A percentile compares a stretch with the other conserved stretches of the same genome.
Conservation (phyloP, 2,888 invertebrate species). For the Euclidia mi region DNA sequence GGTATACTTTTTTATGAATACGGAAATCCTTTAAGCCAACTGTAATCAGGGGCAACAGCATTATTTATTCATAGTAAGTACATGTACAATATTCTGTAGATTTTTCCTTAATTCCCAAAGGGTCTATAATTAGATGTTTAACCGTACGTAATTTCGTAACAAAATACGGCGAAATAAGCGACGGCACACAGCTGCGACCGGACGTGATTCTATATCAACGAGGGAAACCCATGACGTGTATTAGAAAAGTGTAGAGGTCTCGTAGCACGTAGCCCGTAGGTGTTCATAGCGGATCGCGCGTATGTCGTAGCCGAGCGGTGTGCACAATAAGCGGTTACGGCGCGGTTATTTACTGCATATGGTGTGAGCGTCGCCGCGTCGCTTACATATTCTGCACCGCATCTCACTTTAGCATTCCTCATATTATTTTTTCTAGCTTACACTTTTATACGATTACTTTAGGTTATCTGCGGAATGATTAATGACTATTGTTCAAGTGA, state of each 20-base stretch:
- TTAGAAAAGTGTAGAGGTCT: constrained; percentile 16
- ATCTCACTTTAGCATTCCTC: constrained; percentile 14
- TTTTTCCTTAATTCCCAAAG: constrained; percentile 16
- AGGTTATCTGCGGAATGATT: background rate
- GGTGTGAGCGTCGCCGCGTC: constrained; percentile 38
- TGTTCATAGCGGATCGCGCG: constrained; percentile 23
- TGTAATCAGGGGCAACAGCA: background rate
- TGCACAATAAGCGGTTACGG: constrained; percentile 43
- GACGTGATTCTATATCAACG: constrained; percentile 35
- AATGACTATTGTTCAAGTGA: background rate
- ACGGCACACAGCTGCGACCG: constrained; percentile 43
- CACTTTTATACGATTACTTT: constrained; percentile 13
- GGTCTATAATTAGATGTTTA: constrained; percentile 23
- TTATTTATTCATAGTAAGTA: constrained; percentile 3
- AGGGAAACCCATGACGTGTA: constrained; percentile 6
- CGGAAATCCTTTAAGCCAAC: too few relatives aligned
- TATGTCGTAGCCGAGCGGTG: constrained; percentile 28
- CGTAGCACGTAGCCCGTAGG: constrained; percentile 39
- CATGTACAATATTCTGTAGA: background rate
- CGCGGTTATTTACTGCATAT: constrained; percentile 51
- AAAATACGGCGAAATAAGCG: constrained; percentile 37
- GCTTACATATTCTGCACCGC: constrained; percentile 26
- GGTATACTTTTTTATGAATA: too few relatives aligned
- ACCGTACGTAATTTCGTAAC: constrained; percentile 23
- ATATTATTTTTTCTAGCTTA: constrained; percentile 11